Percentiles rank a stretch among this genome's conserved stretches.
Evolutionary conservation across 2,888 invertebrate genomes (phyloP).

Genomic region (Pseudoips prasinana): DNA sequence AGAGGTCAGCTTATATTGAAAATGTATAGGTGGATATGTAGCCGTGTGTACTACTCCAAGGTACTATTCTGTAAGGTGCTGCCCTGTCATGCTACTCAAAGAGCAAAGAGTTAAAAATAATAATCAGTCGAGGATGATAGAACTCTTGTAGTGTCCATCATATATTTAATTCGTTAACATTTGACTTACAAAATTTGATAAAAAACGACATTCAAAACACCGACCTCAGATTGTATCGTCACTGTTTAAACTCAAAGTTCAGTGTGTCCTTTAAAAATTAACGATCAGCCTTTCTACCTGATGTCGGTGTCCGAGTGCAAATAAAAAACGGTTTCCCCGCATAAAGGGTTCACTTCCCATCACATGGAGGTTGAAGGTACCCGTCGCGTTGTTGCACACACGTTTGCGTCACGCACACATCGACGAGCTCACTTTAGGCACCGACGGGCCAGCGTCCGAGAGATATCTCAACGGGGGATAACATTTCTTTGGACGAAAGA

Average conservation of each 20-base stretch:
- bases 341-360: slow-evolving; percentile 84
- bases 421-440: slow-evolving; percentile 52
- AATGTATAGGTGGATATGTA: no score
- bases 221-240: slow-evolving; percentile 40
- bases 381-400: slow-evolving; percentile 22
- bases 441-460: slow-evolving; percentile 65
- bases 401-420: slow-evolving; percentile 29
- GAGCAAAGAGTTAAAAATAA: no score
- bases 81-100: no score
- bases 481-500: slow-evolving; percentile 66
- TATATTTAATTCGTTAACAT: no score
- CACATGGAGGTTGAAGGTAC: slow-evolving; percentile 68
- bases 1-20: no score
- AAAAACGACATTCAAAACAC: slow-evolving; percentile 7
- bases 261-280: slow-evolving; percentile 79
- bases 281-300: slow-evolving; percentile 82
- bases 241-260: slow-evolving; percentile 59
- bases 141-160: no score
- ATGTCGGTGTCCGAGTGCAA: slow-evolving; percentile 80
- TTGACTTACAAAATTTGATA: no score
- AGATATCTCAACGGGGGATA: slow-evolving; percentile 75
- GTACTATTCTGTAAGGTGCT: no score
- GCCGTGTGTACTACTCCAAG: no score
- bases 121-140: no score
- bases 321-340: slow-evolving; percentile 80